Base-by-base conservation (phyloP, 2,888 invertebrate genomes). In the Diaprepes abbreviatus region DNA sequence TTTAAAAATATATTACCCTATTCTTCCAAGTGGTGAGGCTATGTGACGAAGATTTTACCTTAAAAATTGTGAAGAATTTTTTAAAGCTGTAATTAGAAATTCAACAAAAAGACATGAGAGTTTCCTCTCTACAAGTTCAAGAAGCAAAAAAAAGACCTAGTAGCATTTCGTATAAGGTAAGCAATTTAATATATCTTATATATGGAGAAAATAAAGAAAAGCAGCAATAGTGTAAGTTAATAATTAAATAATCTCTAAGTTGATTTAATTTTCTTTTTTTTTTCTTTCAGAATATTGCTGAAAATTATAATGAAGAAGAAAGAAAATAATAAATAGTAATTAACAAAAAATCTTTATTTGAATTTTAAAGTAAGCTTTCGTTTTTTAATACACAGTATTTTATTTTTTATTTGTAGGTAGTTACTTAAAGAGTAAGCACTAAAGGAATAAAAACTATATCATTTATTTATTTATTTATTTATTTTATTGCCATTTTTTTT, bases 1-100 rank as follows among this genome's bases (percentile, higher is more conserved):
- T 74, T 24, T 19, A 64, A 71, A 55, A 67, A 74, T 59, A 31
- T 66, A 73, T 72, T 7, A 67, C 36, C 9, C 10, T 70, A 16
- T 74, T 73, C 50, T 74, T 70, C n/a, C 7, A 14, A 14, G 17
- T 40, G 17, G 40, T 40, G 4, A 16, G 7, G 17, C 14, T 71
- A 36, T 24, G 73, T 3, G 74, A 75, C 45, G 35, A 60, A 3
- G 28, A 50, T 6, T 73, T 74, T 28, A 58, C 72, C 3, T 33
- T 70, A 10, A 36, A 68, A 59, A 43, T 3, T 74, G 73, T 35
- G 74, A 73, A 52, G 38, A 64, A 7, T 74, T 74, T 35, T 73
- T 73, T 16, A 72, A 73, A 57, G 43, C 12, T 21, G 70, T 72
- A 6, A 40, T 74, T 3, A 70, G 64, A 45, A 72, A 69, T 57